A percentile compares a stretch with the other conserved stretches of the same genome.
Conservation (phyloP, 2,888 invertebrate species). For the Eugnorisma glareosa region DNA sequence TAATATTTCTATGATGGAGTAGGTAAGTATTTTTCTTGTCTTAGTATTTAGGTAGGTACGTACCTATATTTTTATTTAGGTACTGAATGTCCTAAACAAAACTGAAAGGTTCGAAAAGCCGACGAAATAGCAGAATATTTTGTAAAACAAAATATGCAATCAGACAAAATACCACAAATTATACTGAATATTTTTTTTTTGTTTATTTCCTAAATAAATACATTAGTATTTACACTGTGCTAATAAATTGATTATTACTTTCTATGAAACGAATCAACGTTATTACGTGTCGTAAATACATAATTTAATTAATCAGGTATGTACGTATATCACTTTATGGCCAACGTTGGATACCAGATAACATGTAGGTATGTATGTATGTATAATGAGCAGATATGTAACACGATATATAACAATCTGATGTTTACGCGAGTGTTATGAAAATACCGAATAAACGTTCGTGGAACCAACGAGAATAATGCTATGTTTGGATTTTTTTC, state of each 20-base stretch:
- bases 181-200: too few species aligned
- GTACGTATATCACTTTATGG: conserved; percentile 25
- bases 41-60: background rate
- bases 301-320: conserved; percentile 29
- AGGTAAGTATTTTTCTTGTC: background rate
- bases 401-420: conserved; percentile 30
- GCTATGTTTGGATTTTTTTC: conserved; percentile 6
- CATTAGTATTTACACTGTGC: background rate
- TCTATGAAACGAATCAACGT: conserved; percentile 5
- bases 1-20: background rate
- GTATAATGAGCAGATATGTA: conserved; percentile 33
- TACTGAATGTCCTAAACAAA: background rate
- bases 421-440: conserved; percentile 42
- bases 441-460: conserved; percentile 38
- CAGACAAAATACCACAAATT: background rate
- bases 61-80: background rate
- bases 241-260: conserved; percentile 18
- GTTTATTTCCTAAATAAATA: too few species aligned
- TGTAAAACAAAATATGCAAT: background rate
- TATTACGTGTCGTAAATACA: conserved; percentile 16
- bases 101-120: background rate
- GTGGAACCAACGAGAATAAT: conserved; percentile 3
- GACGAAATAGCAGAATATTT: background rate
- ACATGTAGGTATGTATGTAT: background rate
- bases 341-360: conserved; percentile 25